Evolutionary conservation across 2,888 invertebrate species (phyloP).

Genomic region (Epiblema foenella): DNA sequence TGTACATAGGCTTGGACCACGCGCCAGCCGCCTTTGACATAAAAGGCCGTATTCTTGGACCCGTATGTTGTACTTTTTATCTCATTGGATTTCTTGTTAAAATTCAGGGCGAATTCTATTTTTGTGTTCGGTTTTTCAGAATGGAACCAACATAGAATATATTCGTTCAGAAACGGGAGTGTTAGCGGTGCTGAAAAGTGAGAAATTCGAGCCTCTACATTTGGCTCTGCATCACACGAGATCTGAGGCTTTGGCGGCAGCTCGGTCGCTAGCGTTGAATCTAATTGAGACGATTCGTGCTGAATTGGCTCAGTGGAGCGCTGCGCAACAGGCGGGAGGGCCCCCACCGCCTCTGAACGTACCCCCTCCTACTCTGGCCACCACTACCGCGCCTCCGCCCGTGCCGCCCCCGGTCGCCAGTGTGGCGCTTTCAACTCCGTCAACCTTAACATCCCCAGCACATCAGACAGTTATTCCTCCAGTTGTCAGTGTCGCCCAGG

Average conservation of each 20-base stretch:
- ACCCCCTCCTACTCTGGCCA: slow-evolving; percentile 72
- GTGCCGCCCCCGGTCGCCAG: slow-evolving; percentile 67
- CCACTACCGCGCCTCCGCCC: slow-evolving; percentile 68
- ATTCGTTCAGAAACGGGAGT: slow-evolving; percentile 92
- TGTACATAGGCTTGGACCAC: slow-evolving; percentile 91
- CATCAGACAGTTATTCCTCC: slow-evolving; percentile 70
- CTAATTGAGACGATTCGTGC: slow-evolving; percentile 91
- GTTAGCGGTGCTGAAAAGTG: slow-evolving; percentile 88
- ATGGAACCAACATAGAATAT: slow-evolving; percentile 90
- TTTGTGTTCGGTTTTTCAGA: slow-evolving; percentile 64
- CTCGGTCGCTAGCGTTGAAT: slow-evolving; percentile 90
- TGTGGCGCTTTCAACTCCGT: slow-evolving; percentile 67
- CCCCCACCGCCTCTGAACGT: slow-evolving; percentile 75
- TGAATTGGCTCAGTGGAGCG: slow-evolving; percentile 81
- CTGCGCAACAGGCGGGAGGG: slow-evolving; percentile 74
- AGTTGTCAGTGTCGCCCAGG: slow-evolving; percentile 74
- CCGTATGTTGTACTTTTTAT: slow-evolving; percentile 63
- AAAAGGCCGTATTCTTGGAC: slow-evolving; percentile 89
- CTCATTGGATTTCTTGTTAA: slow-evolving; percentile 39
- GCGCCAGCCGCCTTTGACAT: slow-evolving; percentile 91
- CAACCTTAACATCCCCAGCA: slow-evolving; percentile 66
- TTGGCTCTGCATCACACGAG: slow-evolving; percentile 90
- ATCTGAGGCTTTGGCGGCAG: slow-evolving; percentile 87
- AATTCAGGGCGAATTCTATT: background rate
- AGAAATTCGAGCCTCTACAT: slow-evolving; percentile 89